Evolutionary conservation across 1,140 invertebrate species (phyloP).

Genomic region (Copidosoma floridanum): DNA sequence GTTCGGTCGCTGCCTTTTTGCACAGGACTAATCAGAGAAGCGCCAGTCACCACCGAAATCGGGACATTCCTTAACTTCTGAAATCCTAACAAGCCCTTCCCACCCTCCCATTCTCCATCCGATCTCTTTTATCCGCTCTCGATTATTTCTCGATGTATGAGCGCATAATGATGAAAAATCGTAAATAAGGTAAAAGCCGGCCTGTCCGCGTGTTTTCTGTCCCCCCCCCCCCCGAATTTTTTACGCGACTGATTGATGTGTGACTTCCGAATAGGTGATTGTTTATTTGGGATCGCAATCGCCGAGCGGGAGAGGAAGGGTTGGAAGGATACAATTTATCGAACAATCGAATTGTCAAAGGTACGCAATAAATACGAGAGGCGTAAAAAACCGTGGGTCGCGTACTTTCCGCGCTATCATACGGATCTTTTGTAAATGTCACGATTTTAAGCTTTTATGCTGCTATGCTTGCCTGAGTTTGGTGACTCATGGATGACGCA

Average conservation of each 20-base stretch:
- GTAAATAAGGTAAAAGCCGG: constrained; percentile 10
- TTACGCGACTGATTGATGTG: constrained; percentile 20
- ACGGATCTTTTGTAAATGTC: too few species aligned
- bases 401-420: too few species aligned
- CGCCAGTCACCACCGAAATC: constrained; percentile 22
- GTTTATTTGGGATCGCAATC: constrained; percentile 9
- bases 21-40: constrained; percentile 17
- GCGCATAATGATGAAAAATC: constrained; percentile 2
- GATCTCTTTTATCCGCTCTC: too few species aligned
- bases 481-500: constrained; percentile 13
- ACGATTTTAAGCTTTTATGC: too few species aligned
- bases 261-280: constrained; percentile 18
- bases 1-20: constrained; percentile 3
- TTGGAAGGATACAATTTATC: constrained; percentile 5
- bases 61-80: constrained; percentile 16
- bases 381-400: constrained; percentile 10
- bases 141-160: not conserved
- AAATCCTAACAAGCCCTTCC: constrained; percentile 13
- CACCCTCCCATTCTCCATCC: not conserved
- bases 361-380: constrained; percentile 13
- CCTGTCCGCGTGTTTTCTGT: not conserved
- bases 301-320: not conserved
- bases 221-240: not conserved
- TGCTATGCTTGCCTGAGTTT: too few species aligned
- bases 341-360: constrained; percentile 2